Evolutionary conservation across 2,888 invertebrate species (phyloP).

Genomic region (Vanessa cardui): DNA sequence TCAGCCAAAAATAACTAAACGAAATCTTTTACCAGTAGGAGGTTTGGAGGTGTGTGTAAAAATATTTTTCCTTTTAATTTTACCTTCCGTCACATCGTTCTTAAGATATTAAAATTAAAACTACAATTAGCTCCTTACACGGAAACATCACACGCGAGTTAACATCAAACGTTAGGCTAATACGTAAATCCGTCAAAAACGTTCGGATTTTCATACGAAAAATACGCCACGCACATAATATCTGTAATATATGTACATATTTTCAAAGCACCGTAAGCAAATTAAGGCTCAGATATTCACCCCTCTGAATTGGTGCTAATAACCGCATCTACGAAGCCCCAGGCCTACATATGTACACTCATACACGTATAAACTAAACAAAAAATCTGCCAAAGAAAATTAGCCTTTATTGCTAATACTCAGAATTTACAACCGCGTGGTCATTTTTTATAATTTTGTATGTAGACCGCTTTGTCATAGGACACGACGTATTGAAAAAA

Average conservation of each 20-base stretch:
- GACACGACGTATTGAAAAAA: slow-evolving; percentile 45
- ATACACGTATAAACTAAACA: slow-evolving; percentile 32
- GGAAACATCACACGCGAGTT: slow-evolving; percentile 14
- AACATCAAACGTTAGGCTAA: slow-evolving; percentile 38
- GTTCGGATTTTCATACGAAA: slow-evolving; percentile 35
- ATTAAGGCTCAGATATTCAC: slow-evolving; percentile 78
- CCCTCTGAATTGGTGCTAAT: slow-evolving; percentile 79
- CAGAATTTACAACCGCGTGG: slow-evolving; percentile 24
- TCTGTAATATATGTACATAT: slow-evolving; percentile 66
- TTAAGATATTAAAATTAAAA: background rate
- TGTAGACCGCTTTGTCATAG: slow-evolving; percentile 47
- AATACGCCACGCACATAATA: slow-evolving; percentile 36
- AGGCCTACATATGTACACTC: slow-evolving; percentile 31
- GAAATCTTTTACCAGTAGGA: too few species aligned
- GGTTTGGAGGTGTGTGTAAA: too few species aligned
- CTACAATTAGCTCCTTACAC: background rate
- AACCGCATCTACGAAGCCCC: slow-evolving; percentile 59
- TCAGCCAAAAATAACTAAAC: too few species aligned
- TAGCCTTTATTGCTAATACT: slow-evolving; percentile 12
- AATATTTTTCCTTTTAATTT: too few species aligned
- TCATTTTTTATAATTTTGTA: slow-evolving; percentile 45
- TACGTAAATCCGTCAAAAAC: slow-evolving; percentile 31
- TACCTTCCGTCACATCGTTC: background rate
- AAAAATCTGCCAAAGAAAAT: slow-evolving; percentile 45
- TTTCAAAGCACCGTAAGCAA: slow-evolving; percentile 69